Percentiles rank a stretch among this genome's conserved stretches.
Conservation (phyloP, 2,888 invertebrate genomes). For the Muschampia plurimacula region DNA sequence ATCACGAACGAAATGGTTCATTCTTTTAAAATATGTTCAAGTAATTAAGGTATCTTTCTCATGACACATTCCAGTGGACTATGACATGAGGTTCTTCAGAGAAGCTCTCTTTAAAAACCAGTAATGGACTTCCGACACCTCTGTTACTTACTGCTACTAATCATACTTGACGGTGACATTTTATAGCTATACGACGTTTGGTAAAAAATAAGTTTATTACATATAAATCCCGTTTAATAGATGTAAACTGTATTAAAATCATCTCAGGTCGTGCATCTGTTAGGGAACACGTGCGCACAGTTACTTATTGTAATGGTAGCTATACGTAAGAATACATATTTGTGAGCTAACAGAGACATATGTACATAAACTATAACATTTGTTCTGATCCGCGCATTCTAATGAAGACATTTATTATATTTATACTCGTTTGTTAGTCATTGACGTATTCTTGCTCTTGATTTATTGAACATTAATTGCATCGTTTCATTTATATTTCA, state of each 20-base stretch:
- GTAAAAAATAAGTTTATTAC: neutral
- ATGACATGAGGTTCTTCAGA: too few relatives aligned
- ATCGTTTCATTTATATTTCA: too few relatives aligned
- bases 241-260: slow-evolving; percentile 4
- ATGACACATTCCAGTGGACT: too few relatives aligned
- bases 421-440: slow-evolving; percentile 19
- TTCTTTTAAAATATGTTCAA: too few relatives aligned
- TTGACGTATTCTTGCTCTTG: slow-evolving; percentile 14
- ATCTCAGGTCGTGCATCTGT: neutral
- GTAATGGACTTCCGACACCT: too few relatives aligned
- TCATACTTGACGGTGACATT: too few relatives aligned
- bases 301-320: neutral
- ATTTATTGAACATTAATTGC: slow-evolving; percentile 4
- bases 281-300: neutral
- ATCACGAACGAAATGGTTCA: too few relatives aligned
- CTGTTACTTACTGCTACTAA: too few relatives aligned
- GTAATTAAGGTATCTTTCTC: too few relatives aligned
- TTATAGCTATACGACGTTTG: too few relatives aligned
- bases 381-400: slow-evolving; percentile 4
- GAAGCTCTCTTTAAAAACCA: too few relatives aligned
- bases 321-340: neutral
- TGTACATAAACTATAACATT: slow-evolving; percentile 8
- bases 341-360: slow-evolving; percentile 1
- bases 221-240: neutral
- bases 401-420: slow-evolving; percentile 20